phyloP scores from a whole-genome alignment of 1,140 invertebrate species.

The Chrysoperla carnea region DNA sequence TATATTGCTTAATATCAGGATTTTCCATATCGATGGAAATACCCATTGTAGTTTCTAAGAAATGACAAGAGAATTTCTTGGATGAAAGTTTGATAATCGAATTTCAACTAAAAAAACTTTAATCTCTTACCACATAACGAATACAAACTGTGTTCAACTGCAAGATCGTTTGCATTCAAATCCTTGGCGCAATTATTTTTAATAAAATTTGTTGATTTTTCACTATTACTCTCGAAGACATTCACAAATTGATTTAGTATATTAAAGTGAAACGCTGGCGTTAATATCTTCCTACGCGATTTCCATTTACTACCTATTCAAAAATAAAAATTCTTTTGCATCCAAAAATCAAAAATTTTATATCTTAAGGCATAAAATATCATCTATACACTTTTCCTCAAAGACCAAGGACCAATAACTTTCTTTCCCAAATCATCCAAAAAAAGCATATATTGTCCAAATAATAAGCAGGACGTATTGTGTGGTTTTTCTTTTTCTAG shows the following conservation, averaged over 20 bases:
- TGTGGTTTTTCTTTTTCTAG: no score
- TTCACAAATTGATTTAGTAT: constrained; percentile 61
- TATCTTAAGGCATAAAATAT: no score
- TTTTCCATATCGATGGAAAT: constrained; percentile 37
- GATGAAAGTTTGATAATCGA: no score
- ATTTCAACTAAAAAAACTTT: no score
- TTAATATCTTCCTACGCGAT: constrained; percentile 55
- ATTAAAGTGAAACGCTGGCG: constrained; percentile 79
- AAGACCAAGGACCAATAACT: no score
- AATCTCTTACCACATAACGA: constrained; percentile 49
- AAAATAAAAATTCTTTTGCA: no score
- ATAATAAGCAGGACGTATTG: no score
- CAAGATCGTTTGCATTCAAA: constrained; percentile 41
- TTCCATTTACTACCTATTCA: constrained; percentile 42
- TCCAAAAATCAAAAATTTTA: no score
- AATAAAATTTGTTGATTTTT: constrained; percentile 17
- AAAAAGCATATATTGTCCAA: no score
- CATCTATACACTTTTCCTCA: no score
- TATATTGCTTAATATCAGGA: constrained; percentile 17
- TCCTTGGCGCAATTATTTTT: constrained; percentile 15
- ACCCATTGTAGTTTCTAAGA: constrained; percentile 63
- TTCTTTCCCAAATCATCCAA: no score
- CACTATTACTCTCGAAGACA: constrained; percentile 26
- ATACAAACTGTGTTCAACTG: constrained; percentile 56
- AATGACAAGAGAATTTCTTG: no score